Percentiles rank a stretch among this genome's conserved stretches.
phyloP scores from a whole-genome alignment of 2,113 vertebrate genomes.

The Cygnus atratus region DNA sequence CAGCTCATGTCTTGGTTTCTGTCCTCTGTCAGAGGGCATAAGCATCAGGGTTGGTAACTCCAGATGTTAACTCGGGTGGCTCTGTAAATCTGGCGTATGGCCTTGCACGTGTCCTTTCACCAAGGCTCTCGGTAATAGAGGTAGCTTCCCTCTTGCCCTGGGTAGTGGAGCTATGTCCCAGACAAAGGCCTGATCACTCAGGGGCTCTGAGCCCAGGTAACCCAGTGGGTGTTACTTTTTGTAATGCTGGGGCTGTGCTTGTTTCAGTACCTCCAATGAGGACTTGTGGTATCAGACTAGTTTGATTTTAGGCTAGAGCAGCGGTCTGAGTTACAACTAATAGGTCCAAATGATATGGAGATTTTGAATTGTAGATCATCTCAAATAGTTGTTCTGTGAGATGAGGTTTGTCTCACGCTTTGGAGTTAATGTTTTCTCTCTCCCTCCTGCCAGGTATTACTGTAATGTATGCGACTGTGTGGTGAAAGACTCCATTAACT shows the following conservation, averaged over 20 bases:
- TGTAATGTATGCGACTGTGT: constrained; percentile 99
- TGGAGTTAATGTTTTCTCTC: background rate
- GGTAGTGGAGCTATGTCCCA: background rate
- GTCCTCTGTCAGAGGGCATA: fast-evolving
- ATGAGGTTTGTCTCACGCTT: background rate
- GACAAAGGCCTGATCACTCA: background rate
- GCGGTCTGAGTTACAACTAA: too few relatives aligned
- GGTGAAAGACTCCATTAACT: constrained; percentile 99
- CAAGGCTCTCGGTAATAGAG: background rate
- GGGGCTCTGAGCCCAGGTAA: background rate
- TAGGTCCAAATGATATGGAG: background rate
- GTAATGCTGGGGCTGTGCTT: background rate
- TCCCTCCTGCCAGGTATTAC: constrained; percentile 85
- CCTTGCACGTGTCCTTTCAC: background rate
- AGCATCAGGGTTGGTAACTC: fast-evolving
- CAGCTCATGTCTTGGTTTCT: background rate
- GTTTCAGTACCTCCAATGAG: too few relatives aligned
- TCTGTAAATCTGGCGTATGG: background rate
- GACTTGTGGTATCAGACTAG: too few relatives aligned
- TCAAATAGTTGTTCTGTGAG: background rate
- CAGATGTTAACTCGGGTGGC: fast-evolving
- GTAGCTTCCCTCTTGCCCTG: background rate
- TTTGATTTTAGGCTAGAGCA: background rate
- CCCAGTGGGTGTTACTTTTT: background rate
- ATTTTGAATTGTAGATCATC: background rate